Evolutionary conservation across 2,888 invertebrate genomes (phyloP), one percentile per base, ranked within the genome.

Genomic region (Lepeophtheirus nordmannii): DNA sequence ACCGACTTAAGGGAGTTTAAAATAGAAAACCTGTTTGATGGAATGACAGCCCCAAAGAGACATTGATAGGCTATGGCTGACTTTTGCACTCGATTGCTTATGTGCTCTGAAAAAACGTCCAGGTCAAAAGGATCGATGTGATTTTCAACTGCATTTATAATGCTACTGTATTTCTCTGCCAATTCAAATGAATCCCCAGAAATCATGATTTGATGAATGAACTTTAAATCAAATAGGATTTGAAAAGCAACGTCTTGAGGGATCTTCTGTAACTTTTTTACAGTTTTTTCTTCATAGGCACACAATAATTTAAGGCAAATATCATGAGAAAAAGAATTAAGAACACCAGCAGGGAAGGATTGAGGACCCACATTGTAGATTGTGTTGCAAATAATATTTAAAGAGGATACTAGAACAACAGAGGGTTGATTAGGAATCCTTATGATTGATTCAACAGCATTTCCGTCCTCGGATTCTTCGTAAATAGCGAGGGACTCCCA

Each of bases 111-210:
- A 23, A 62, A 62, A 11, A 62, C 62, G 17, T 46, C 17, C 1
- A 62, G 62, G 40, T 62, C 62, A 7, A 62, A 62, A 3, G 62
- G 62, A n/a, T 62, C 62, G 17, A 62, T 62, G 39, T 62, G 62
- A 40, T 40, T 62, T 62, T 62, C 62, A 20, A 62, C 39, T 11
- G n/a, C 5, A 10, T 37, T 12, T 10, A 62, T n/a, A n/a, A 30
- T 11, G 5, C 8, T 5, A 10, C n/a, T 17, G 10, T 14, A n/a
- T 9, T 17, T n/a, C 11, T 37, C 62, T 40, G 39, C n/a, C n/a
- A 23, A 17, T 20, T n/a, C 17, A 12, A 30, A 30, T 10, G 17
- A 30, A 38, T 59, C 60, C 37, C 23, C 10, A 30, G 30, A 30
- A 12, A 59, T 59, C 11, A 59, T 22, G 62, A n/a, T 23, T 1